A percentile compares a stretch with the other conserved stretches of the same genome.
Conservation (phyloP, 2,797 vertebrate species). For the Carcharodon carcharias region DNA sequence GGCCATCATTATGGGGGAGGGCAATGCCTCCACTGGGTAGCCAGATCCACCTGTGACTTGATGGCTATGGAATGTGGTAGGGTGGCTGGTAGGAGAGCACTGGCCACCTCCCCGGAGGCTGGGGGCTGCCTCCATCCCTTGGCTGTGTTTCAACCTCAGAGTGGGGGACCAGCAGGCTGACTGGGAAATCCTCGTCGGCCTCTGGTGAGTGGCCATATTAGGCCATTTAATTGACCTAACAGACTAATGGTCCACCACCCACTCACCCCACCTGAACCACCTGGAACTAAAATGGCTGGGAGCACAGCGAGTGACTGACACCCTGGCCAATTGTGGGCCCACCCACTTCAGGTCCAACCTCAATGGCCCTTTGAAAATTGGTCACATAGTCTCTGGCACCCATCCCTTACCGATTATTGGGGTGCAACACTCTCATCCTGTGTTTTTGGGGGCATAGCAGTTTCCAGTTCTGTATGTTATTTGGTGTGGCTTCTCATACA, state of each 20-base stretch:
- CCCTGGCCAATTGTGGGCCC: neutral
- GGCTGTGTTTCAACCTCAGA: no score
- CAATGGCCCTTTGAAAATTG: no score
- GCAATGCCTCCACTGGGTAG: no score
- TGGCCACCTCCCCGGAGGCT: no score
- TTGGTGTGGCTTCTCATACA: neutral
- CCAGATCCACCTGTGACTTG: no score
- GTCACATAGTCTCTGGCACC: neutral
- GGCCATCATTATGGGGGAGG: neutral
- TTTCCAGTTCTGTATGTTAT: neutral
- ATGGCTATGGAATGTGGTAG: no score
- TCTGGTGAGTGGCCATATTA: neutral
- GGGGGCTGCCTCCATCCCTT: neutral
- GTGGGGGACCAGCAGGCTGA: no score
- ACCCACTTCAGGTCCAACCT: neutral
- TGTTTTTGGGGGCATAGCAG: neutral
- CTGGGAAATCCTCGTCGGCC: neutral
- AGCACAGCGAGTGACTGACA: neutral
- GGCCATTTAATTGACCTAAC: neutral
- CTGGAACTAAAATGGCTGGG: neutral
- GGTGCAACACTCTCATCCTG: neutral
- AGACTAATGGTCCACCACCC: no score
- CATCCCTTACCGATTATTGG: neutral
- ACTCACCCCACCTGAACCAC: neutral
- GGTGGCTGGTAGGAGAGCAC: no score